Evolutionary conservation across 2,797 vertebrate species (phyloP).

Genomic region (Paguma larvata): DNA sequence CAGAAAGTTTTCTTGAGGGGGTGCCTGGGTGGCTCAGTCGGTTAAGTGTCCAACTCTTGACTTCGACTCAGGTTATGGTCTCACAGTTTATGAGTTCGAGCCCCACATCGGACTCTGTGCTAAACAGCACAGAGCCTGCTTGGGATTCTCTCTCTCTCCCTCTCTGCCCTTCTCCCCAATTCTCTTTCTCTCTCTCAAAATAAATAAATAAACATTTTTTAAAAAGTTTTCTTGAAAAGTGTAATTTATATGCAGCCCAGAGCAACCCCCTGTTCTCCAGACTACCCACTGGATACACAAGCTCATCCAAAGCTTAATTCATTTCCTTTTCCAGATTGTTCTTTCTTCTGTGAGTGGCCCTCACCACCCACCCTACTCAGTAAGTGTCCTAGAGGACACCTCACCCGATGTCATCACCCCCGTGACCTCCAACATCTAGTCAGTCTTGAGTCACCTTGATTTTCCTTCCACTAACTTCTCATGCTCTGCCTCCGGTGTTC

Average conservation of each 20-base stretch:
- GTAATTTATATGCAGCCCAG: background rate
- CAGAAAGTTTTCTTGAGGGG: background rate
- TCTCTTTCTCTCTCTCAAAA: too few species aligned
- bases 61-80: too few species aligned
- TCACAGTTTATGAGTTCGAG: too few species aligned
- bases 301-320: background rate
- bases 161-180: too few species aligned
- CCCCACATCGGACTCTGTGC: too few species aligned
- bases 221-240: background rate
- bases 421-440: background rate
- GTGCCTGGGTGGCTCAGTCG: too few species aligned
- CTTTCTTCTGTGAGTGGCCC: background rate
- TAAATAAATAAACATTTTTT: too few species aligned
- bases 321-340: background rate
- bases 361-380: fast-evolving
- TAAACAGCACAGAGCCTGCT: too few species aligned
- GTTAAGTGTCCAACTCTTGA: too few species aligned
- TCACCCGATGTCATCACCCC: background rate
- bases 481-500: background rate
- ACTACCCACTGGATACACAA: background rate
- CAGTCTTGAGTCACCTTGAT: background rate
- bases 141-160: too few species aligned
- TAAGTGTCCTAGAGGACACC: too few species aligned
- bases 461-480: background rate
- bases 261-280: background rate